These are phyloP conservation scores for Mythimna vitellina DNA, from an alignment of 2,888 invertebrate species.

Conservation along the genomic window DNA sequence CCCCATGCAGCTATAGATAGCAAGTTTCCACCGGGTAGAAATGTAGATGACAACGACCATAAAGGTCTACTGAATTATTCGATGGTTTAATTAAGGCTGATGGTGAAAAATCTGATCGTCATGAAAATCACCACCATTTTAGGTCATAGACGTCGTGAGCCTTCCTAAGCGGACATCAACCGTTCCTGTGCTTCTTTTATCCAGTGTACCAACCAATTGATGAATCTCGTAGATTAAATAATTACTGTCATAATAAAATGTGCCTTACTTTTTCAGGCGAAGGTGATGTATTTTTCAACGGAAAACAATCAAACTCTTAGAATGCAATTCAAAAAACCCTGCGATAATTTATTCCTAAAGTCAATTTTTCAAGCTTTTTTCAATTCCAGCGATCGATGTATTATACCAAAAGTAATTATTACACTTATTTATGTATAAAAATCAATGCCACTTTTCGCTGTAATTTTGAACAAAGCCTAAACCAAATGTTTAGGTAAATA, in stretches of 20 bases:
- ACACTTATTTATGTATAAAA: background rate
- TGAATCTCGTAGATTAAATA: background rate
- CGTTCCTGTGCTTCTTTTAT: too few relatives aligned
- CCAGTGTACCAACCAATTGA: background rate
- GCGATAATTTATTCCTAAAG: constrained; percentile 29
- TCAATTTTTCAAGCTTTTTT: constrained; percentile 14
- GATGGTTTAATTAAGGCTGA: too few relatives aligned
- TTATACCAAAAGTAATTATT: constrained; percentile 44
- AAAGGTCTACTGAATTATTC: background rate
- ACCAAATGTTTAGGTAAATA: too few relatives aligned
- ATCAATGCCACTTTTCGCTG: too few relatives aligned
- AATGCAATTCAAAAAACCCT: constrained; percentile 43
- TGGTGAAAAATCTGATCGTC: background rate
- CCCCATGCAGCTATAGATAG: too few relatives aligned
- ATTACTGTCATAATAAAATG: background rate
- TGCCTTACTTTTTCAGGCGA: constrained; percentile 14
- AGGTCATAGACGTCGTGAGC: too few relatives aligned
- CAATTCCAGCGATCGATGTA: constrained; percentile 25
- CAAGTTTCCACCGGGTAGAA: background rate
- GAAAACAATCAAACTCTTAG: constrained; percentile 30
- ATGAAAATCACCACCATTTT: too few relatives aligned
- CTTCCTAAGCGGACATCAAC: too few relatives aligned
- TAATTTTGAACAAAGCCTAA: too few relatives aligned
- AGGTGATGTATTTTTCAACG: constrained; percentile 3
- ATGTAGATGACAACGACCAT: background rate